Base-by-base conservation (phyloP, 2,888 invertebrate species). In the Drosophila limbata region DNA sequence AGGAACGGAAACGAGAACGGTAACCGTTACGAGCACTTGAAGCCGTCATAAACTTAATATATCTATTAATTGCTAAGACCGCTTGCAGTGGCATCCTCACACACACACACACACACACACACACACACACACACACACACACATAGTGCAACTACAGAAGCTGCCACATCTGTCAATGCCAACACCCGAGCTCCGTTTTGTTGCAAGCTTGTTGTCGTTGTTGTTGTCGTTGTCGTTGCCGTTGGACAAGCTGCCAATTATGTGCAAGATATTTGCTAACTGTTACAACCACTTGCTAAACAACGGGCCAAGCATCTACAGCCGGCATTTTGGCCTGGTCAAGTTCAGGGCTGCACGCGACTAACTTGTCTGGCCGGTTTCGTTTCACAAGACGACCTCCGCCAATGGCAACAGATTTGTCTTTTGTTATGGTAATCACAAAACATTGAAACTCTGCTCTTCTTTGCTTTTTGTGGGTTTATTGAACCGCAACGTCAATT, bases 261-360 rank as follows among this genome's bases (percentile, higher is more conserved):
- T 85, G 88, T 74, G 62, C 77, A 76, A 81, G 67, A 73, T 73
- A 77, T 86, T 85, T 82, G 85, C 71, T 87, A 86, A 86, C 85
- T 86, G 89, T 86, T 86, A 89, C 85, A 89, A 53, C 85, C 73
- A 87, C 81, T 81, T 51, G 56, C 53, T 61, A 31, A 21, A 56
- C 56, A 31, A 10, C 11, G 37, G 17, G 31, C 33, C 44, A 44
- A 42, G 37, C 28, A 28, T 39, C 39, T 35, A 11, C 6, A 19
- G 33, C n/a, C 56, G 56, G 45, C 44, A 17, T 45, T 56, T 73
- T 70, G 66, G 79, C 70, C 81, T 81, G 84, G 88, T 89, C 85
- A 85, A 85, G 85, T 89, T 85, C 85, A 85, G 85, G 85, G 89
- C 88, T 79, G 73, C 83, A 81, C 88, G 81, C 87, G 77, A 88